These are phyloP conservation scores for Paralinhomoeus sp. DNA, from an alignment of 2,888 invertebrate species.

Conservation along the genomic window DNA sequence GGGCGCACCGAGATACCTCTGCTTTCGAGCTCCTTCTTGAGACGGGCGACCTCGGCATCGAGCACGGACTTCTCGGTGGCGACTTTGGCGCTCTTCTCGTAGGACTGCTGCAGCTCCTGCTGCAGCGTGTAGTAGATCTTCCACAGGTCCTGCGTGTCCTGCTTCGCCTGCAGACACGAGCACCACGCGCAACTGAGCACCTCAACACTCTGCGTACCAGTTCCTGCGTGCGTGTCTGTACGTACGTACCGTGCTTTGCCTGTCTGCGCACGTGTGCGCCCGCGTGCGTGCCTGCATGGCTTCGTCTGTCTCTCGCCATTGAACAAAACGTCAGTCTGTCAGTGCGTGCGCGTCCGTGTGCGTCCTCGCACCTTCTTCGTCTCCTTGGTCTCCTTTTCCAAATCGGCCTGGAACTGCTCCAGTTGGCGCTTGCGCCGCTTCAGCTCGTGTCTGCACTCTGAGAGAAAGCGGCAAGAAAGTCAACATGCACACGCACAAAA, in stretches of 20 bases:
- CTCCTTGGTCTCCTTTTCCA: neutral
- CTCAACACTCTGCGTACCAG: too few relatives aligned
- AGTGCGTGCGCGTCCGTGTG: too few relatives aligned
- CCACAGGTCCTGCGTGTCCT: constrained; percentile 4
- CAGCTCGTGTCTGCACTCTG: neutral
- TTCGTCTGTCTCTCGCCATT: neutral
- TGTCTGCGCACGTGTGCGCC: too few relatives aligned
- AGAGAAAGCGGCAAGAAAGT: too few relatives aligned
- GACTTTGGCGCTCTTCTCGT: constrained; percentile 1
- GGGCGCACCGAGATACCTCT: too few relatives aligned
- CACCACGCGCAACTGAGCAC: too few relatives aligned
- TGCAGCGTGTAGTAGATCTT: constrained; percentile 3
- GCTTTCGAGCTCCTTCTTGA: neutral
- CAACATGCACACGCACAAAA: too few relatives aligned
- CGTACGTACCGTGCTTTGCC: too few relatives aligned
- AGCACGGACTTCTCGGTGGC: neutral
- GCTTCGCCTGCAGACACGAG: neutral
- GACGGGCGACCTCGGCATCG: neutral
- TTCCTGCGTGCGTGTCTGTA: too few relatives aligned
- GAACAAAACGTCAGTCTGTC: too few relatives aligned
- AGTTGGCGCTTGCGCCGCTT: neutral
- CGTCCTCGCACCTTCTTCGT: neutral
- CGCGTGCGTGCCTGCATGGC: too few relatives aligned
- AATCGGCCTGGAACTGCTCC: neutral
- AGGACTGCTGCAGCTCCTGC: constrained; percentile 2